Base-by-base conservation (phyloP, 2,797 vertebrate species). In the Muraenolepis orangiensis region DNA sequence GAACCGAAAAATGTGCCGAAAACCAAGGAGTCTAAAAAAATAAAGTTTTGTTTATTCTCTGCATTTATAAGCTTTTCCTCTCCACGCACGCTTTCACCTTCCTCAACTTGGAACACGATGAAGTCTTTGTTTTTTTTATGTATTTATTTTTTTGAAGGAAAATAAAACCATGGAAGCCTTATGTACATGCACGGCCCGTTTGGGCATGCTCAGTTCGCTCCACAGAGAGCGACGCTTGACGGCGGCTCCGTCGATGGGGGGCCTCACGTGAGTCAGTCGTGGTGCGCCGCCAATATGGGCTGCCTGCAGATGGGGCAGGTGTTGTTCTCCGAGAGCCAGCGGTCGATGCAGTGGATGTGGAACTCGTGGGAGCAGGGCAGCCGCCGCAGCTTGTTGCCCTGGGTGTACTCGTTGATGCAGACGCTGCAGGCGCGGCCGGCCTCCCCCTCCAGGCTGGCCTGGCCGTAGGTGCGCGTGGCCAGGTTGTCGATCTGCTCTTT, bases 401-500 rank as follows among this genome's bases (percentile, higher is more conserved):
- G 93, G 77, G 95, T 95, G 1, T 98, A 98, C 77, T 98, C 97
- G 11, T 96, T 98, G 89, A 98, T 98, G 90, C 96, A 98, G 82
- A 98, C 96, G 26, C 96, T 98, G 83, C 97, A 98, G 0, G 94
- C 94, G 73, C 96, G 96, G 70, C 96, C 95, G 72, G 93, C 79
- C 87, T 98, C 96, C 0, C 89, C 93, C 82, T 97, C 97, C 28
- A 92, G 77, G 74, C 90, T 93, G 77, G 89, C 91, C 90, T 96
- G 95, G 88, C 95, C 96, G 71, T 97, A 98, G 79, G 93, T 96
- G 72, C 96, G 94, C 0, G 97, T 98, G 75, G 95, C 94, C 87
- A 98, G 95, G 95, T 96, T 97, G 94, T 98, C 97, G 76, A 98
- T 98, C 91, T 98, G 97, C 89, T 98, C 97, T 95, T 98, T 98